Conservation (phyloP, 2,113 vertebrate species). For the Pseudopodoces humilis region DNA sequence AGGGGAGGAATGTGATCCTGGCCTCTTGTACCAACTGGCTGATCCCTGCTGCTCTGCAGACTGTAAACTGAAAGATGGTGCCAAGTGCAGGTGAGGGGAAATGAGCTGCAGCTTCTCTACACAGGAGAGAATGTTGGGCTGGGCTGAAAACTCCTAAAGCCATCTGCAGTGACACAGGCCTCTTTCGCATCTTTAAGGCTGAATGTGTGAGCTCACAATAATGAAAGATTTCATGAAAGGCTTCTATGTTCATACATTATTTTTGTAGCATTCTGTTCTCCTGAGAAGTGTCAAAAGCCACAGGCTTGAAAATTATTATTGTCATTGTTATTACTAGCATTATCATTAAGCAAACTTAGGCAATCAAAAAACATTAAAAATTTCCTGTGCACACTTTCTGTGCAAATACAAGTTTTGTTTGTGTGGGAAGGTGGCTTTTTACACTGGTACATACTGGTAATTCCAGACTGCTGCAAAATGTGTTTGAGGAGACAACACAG, state of each 20-base stretch:
- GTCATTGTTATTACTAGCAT: background rate
- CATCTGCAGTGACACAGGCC: background rate
- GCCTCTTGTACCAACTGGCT: conserved; percentile 84
- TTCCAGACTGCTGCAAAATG: background rate
- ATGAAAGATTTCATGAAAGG: background rate
- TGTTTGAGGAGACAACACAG: background rate
- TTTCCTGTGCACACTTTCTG: background rate
- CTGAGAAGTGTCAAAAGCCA: background rate
- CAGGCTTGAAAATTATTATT: background rate
- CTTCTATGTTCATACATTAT: background rate
- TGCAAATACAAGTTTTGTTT: background rate
- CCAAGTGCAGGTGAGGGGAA: conserved; percentile 86
- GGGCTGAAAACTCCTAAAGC: background rate
- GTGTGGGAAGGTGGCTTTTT: background rate
- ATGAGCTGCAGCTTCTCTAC: background rate
- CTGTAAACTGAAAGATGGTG: conserved; percentile 80
- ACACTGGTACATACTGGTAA: background rate
- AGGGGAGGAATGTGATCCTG: conserved; percentile 93
- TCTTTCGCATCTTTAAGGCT: background rate
- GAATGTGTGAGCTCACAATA: background rate
- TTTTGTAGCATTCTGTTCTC: background rate
- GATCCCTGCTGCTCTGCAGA: conserved; percentile 86
- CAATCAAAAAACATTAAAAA: background rate
- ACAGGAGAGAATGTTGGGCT: accelerated
- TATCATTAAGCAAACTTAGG: background rate